Conservation (phyloP, 2,797 vertebrate species). For the Sebastes matsubarae region DNA sequence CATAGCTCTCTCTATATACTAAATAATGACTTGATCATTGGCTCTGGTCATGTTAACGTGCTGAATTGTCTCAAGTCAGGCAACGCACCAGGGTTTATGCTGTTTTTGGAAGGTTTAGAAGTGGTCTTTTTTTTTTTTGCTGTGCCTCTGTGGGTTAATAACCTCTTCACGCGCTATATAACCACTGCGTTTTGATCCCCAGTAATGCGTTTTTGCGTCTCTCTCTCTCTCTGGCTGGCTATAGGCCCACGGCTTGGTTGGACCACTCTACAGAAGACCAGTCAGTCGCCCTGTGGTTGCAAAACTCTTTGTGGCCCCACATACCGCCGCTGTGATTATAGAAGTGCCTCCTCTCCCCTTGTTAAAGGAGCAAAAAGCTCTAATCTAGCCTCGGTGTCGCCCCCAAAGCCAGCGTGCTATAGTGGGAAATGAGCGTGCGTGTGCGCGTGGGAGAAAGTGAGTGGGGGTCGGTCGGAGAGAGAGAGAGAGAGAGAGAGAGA, state of each 20-base stretch:
- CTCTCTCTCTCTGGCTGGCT: conserved; percentile 42
- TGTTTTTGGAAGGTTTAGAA: conserved; percentile 31
- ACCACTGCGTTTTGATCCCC: conserved; percentile 58
- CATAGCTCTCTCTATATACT: conserved; percentile 35
- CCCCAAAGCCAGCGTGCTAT: conserved; percentile 76
- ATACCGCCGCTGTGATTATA: conserved; percentile 78
- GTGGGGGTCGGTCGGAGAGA: conserved; percentile 70
- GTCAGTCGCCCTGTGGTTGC: conserved; percentile 61
- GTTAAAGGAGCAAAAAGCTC: conserved; percentile 78
- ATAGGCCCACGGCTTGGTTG: conserved; percentile 60
- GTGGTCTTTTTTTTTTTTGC: conserved; percentile 18
- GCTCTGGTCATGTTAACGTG: conserved; percentile 37
- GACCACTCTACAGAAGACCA: conserved; percentile 69
- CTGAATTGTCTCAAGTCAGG: conserved; percentile 38
- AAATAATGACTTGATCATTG: conserved; percentile 47
- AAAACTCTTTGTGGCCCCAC: conserved; percentile 76
- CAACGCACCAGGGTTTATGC: neutral
- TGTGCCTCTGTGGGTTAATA: conserved; percentile 51
- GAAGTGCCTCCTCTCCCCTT: conserved; percentile 77
- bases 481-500: conserved; percentile 51
- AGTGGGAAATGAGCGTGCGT: conserved; percentile 62
- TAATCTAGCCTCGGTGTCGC: conserved; percentile 77
- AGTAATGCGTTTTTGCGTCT: conserved; percentile 50
- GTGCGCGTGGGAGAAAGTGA: conserved; percentile 51
- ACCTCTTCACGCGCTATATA: conserved; percentile 56